Base-by-base conservation (phyloP, 2,888 invertebrate species). In the Hirtodrosophila confusa region DNA sequence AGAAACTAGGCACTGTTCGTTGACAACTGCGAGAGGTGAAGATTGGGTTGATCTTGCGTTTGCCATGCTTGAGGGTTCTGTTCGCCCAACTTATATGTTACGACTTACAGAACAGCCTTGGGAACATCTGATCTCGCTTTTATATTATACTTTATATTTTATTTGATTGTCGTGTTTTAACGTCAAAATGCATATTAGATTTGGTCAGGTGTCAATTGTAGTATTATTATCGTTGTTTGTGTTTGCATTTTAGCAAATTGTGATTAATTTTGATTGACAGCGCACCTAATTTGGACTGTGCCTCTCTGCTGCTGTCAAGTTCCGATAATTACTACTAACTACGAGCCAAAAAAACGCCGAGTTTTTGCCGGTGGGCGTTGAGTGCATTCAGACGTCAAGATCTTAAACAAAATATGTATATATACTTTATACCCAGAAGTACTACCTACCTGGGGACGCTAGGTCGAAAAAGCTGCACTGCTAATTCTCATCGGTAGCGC, bases 21-120 rank as follows among this genome's bases (percentile, higher is more conserved):
- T 0, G 0, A 0, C 0, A 0, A 0, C 0, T 58, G 78, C 78
- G 89, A 76, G 89, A 88, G 4, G 35, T 89, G 90, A 89, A 3
- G 89, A 89, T 90, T 88, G 89, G 82, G 89, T 74, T 70, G 35
- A 1, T 61, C 90, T 88, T 24, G 88, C 85, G 7, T 17, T 51
- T 6, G 5, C 6, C 6, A 23, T 89, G 87, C 86, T 67, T 89
- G 89, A 89, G 7, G 83, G 87, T 62, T 41, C 50, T 87, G 89
- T 89, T 80, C 73, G 80, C 88, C 87, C 89, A 90, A 86, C 78
- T 37, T 17, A 58, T 40, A 73, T 71, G 89, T 90, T 89, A 89
- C 89, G 89, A 89, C 79, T 76, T 49, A 63, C 37, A 64, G 80
- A 75, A 77, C 90, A 87, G 62, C 86, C 86, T 79, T 80, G 89